These are phyloP conservation scores for Drosophila greeni DNA, from an alignment of 2,888 invertebrate species.

Conservation along the genomic window DNA sequence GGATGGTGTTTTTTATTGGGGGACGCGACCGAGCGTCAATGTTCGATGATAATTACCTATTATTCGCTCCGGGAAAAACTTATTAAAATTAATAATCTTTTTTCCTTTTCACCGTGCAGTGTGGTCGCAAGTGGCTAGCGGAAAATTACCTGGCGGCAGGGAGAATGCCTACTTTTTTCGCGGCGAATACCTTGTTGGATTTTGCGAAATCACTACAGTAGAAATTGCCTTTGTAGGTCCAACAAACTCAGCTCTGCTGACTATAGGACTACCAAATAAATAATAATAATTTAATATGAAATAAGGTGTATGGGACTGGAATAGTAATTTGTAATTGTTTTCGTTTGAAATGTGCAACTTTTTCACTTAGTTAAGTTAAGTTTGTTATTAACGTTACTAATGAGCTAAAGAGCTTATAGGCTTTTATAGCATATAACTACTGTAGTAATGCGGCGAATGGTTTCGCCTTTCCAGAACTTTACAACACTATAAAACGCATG, in stretches of 20 bases:
- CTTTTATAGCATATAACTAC: background rate
- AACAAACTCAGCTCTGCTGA: background rate
- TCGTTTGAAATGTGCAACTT: background rate
- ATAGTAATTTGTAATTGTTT: background rate
- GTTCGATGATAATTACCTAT: conserved; percentile 15
- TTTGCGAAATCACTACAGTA: conserved; percentile 16
- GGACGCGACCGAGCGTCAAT: conserved; percentile 6
- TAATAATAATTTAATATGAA: background rate
- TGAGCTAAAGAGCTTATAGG: background rate
- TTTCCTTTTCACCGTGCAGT: conserved; percentile 38
- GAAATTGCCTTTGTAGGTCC: background rate
- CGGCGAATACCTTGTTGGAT: conserved; percentile 4
- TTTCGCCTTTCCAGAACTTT: background rate
- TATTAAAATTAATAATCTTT: conserved; percentile 29
- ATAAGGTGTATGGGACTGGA: background rate
- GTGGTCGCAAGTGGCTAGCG: conserved; percentile 30
- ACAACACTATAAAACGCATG: background rate
- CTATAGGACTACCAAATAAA: background rate
- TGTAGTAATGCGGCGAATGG: conserved; percentile 2
- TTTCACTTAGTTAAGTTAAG: too few relatives aligned
- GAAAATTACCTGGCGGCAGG: conserved; percentile 21
- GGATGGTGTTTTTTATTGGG: background rate
- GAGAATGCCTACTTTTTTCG: conserved; percentile 4
- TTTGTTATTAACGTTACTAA: background rate
- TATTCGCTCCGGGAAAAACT: conserved; percentile 16